Evolutionary conservation across 2,888 invertebrate genomes (phyloP), one percentile per base, ranked within the genome.

Genomic region (Stomorhina lunata): DNA sequence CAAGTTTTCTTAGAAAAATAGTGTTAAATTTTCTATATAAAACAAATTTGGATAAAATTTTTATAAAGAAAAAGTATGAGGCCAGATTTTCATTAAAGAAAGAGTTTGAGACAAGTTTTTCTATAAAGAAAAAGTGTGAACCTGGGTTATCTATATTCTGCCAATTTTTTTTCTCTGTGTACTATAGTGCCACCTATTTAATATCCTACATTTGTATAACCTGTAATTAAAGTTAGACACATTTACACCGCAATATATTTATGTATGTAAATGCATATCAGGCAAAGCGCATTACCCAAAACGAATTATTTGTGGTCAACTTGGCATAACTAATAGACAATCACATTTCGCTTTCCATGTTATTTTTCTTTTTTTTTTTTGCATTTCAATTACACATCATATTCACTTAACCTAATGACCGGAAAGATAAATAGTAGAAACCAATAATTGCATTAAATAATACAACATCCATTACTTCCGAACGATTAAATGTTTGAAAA

Each of bases 401-500:
- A n/a, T n/a, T 22, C 29, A 32, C 68, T 77, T 53, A 63, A 57
- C 32, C 81, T 73, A 73, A 81, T 77, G 77, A 77, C 81, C 77
- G 81, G 81, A 81, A 81, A 79, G 81, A 75, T 79, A 79, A 79
- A 79, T 57, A 57, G 65, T 61, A 79, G 27, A 69, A 71, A 75
- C 69, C 78, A 82, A 82, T 82, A 82, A 82, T 75, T 75, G 65
- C 63, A 73, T 75, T 59, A 76, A 65, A 81, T 61, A 69, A 61
- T 29, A 50, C 65, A 75, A 78, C 59, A 59, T 57, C 27, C 75
- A 75, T 82, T 69, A 75, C 45, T 75, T 82, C 78, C 78, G 57
- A 79, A 57, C 50, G 45, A 82, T 82, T 78, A 65, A 78, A 57
- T 57, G 66, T 59, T 68, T 37, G 57, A 25, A 25, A 63, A 68